Conservation (phyloP, 2,888 invertebrate genomes). For the Cosmia trapezina region DNA sequence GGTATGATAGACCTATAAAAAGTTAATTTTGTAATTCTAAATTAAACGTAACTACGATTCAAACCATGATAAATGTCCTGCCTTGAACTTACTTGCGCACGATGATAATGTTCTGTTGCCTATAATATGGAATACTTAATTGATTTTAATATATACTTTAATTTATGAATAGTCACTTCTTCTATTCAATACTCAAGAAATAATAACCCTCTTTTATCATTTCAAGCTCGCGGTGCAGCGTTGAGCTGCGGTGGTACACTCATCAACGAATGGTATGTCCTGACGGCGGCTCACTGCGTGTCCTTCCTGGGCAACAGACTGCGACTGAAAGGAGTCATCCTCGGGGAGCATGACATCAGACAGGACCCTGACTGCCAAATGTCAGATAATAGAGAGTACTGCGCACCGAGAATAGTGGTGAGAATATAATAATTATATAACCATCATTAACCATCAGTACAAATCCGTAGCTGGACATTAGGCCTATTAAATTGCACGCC, state of each 20-base stretch:
- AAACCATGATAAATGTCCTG: not conserved
- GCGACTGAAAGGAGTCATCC: constrained; percentile 85
- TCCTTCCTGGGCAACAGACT: constrained; percentile 85
- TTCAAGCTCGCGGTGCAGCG: constrained; percentile 73
- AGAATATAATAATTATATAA: too few relatives aligned
- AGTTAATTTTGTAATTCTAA: not conserved
- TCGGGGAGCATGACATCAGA: constrained; percentile 91
- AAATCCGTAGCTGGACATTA: not conserved
- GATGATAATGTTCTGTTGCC: not conserved
- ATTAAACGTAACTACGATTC: not conserved
- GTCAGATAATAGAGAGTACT: constrained; percentile 74
- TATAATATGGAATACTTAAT: not conserved
- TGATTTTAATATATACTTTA: not conserved
- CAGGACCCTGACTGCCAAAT: constrained; percentile 85
- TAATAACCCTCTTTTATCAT: not conserved
- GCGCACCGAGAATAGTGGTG: constrained; percentile 77
- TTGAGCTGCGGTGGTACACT: constrained; percentile 89
- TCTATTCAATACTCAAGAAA: not conserved
- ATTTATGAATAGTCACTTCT: not conserved
- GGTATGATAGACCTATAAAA: constrained; percentile 51
- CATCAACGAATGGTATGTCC: constrained; percentile 88
- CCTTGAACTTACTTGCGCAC: not conserved
- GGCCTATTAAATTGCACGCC: not conserved
- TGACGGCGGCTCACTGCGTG: constrained; percentile 92
- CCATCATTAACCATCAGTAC: too few relatives aligned